Evolutionary conservation across 2,888 invertebrate genomes (phyloP).

Genomic region (Eugnorisma glareosa): DNA sequence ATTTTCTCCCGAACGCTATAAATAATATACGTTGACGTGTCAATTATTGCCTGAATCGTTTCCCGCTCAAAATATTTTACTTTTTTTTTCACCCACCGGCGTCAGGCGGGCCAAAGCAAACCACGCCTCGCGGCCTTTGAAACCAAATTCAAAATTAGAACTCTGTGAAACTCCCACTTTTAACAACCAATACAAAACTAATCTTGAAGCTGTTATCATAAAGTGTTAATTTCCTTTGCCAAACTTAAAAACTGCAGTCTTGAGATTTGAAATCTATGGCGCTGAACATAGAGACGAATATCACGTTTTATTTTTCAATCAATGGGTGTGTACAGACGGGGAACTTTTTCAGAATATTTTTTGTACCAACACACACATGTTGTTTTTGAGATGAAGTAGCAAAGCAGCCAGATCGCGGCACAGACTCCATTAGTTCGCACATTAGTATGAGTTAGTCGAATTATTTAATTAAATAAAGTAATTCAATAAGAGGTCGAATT

Average conservation of each 20-base stretch:
- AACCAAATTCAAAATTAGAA: conserved; percentile 74
- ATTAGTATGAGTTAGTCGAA: conserved; percentile 89
- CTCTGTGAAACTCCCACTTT: conserved; percentile 75
- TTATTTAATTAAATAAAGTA: conserved; percentile 90
- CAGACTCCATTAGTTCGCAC: conserved; percentile 90
- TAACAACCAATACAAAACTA: conserved; percentile 62
- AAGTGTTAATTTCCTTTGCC: conserved; percentile 70
- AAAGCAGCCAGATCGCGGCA: conserved; percentile 86
- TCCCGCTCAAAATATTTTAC: conserved; percentile 76
- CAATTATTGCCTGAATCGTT: conserved; percentile 87
- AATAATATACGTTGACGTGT: conserved; percentile 88
- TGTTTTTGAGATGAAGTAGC: conserved; percentile 76
- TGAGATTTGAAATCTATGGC: conserved; percentile 68
- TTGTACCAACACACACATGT: conserved; percentile 83
- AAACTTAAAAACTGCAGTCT: conserved; percentile 35
- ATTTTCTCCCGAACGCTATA: conserved; percentile 84
- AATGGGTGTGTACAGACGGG: conserved; percentile 78
- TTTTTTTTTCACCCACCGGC: conserved; percentile 65
- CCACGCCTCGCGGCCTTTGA: conserved; percentile 81
- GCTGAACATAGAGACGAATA: conserved; percentile 71
- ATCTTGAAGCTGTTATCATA: conserved; percentile 66
- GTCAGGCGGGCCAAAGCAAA: conserved; percentile 74
- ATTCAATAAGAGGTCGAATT: conserved; percentile 89
- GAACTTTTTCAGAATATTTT: conserved; percentile 79
- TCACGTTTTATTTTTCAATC: conserved; percentile 48